phyloP scores from a whole-genome alignment of 2,797 vertebrate species.

The Pipistrellus kuhlii region DNA sequence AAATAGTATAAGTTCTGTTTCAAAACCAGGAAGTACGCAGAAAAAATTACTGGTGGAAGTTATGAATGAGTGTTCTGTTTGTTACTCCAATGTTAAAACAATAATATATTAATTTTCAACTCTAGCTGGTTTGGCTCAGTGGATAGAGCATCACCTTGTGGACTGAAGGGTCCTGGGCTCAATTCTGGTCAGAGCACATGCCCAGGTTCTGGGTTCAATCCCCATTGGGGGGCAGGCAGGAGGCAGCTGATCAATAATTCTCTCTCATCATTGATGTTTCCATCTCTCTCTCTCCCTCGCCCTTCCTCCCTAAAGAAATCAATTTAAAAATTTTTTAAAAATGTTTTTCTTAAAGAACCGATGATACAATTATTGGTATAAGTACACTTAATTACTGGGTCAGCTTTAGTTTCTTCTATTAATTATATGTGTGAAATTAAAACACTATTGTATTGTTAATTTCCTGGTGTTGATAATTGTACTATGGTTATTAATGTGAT shows the following conservation, averaged over 20 bases:
- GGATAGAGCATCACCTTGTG: too few species aligned
- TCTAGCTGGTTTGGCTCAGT: too few species aligned
- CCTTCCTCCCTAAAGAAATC: too few species aligned
- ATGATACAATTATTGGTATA: slow-evolving; percentile 17
- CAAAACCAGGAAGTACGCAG: slow-evolving; percentile 9
- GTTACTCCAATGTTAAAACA: slow-evolving; percentile 47
- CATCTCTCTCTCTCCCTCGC: too few species aligned
- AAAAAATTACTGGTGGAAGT: background rate
- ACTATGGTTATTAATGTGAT: background rate
- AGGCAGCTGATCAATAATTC: too few species aligned
- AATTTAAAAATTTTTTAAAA: too few species aligned
- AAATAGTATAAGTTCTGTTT: background rate
- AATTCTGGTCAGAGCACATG: too few species aligned
- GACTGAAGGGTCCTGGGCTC: too few species aligned
- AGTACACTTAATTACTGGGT: slow-evolving; percentile 15
- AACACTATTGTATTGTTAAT: slow-evolving; percentile 20
- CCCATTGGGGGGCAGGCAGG: too few species aligned
- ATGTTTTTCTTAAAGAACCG: background rate
- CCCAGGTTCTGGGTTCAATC: too few species aligned
- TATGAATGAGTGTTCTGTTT: slow-evolving; percentile 31
- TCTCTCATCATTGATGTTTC: too few species aligned
- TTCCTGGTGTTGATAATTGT: slow-evolving; percentile 12
- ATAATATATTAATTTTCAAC: background rate
- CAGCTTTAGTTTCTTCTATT: slow-evolving; percentile 28
- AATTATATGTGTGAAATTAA: slow-evolving; percentile 38